Conservation (phyloP, 1,140 invertebrate species). For the Holotrichia oblita region DNA sequence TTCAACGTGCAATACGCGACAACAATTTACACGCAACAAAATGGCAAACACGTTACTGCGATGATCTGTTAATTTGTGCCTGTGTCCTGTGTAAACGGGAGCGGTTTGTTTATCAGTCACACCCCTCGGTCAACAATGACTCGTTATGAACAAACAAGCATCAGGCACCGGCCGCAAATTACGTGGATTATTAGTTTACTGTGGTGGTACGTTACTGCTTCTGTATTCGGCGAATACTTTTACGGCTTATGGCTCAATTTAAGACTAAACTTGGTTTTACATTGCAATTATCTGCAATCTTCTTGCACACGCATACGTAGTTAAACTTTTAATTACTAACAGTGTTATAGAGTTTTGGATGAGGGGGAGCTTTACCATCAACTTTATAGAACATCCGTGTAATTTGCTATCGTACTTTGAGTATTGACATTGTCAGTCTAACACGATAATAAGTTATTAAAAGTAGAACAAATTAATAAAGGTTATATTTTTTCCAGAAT, state of each 20-base stretch:
- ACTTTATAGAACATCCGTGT: too few relatives aligned
- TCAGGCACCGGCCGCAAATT: conserved; percentile 39
- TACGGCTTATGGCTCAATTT: conserved; percentile 37
- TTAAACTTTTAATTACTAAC: background rate
- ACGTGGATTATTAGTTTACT: conserved; percentile 41
- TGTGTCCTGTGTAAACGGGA: conserved; percentile 33
- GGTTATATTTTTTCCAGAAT: too few relatives aligned
- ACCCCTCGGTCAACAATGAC: conserved; percentile 49
- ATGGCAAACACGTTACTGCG: conserved; percentile 38
- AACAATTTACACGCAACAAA: conserved; percentile 38
- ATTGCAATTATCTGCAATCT: conserved; percentile 24
- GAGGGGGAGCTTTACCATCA: too few relatives aligned
- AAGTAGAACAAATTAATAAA: too few relatives aligned
- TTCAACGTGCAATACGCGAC: background rate
- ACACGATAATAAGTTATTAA: too few relatives aligned
- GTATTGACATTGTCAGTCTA: too few relatives aligned
- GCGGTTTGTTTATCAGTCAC: conserved; percentile 48
- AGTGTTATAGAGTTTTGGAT: background rate
- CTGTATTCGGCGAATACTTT: conserved; percentile 19
- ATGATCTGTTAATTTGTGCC: conserved; percentile 34
- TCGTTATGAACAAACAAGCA: conserved; percentile 48
- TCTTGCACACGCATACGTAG: conserved; percentile 8
- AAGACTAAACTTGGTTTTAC: conserved; percentile 5
- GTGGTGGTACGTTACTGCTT: background rate
- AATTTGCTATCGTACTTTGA: too few relatives aligned